phyloP scores from a whole-genome alignment of 2,888 invertebrate species.

The Allacma fusca region DNA sequence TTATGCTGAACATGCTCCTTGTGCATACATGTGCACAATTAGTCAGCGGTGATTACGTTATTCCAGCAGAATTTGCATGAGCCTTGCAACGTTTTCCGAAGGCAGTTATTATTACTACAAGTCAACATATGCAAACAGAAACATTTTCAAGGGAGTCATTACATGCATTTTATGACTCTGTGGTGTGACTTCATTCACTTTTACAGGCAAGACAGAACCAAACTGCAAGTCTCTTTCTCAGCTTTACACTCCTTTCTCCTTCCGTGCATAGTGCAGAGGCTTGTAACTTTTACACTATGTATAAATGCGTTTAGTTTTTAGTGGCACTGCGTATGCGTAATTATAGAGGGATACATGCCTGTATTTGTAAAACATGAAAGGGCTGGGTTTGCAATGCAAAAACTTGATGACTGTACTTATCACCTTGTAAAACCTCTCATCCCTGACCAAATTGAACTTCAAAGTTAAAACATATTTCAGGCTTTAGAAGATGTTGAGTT shows the following conservation, averaged over 20 bases:
- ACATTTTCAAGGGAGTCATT: conserved; percentile 36
- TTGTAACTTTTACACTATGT: background rate
- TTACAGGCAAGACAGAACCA: background rate
- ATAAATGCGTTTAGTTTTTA: background rate
- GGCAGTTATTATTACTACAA: background rate
- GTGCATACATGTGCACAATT: conserved; percentile 24
- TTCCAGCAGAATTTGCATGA: conserved; percentile 37
- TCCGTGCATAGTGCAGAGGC: background rate
- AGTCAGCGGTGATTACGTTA: conserved; percentile 34
- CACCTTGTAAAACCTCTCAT: conserved; percentile 31
- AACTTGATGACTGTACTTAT: conserved; percentile 22
- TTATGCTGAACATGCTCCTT: background rate
- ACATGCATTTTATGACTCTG: conserved; percentile 33
- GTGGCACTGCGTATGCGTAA: background rate
- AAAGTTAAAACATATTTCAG: conserved; percentile 12
- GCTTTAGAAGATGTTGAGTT: conserved; percentile 3
- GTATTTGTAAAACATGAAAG: conserved; percentile 1
- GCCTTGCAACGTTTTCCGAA: background rate
- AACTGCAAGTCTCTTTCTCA: conserved; percentile 5
- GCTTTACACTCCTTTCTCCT: background rate
- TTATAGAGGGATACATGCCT: background rate
- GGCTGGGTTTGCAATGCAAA: conserved; percentile 22
- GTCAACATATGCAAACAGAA: conserved; percentile 27
- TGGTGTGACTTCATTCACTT: conserved; percentile 32
- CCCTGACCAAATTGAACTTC: conserved; percentile 17